Evolutionary conservation across 2,113 vertebrate genomes (phyloP).

Genomic region (Platysternon megacephalum): DNA sequence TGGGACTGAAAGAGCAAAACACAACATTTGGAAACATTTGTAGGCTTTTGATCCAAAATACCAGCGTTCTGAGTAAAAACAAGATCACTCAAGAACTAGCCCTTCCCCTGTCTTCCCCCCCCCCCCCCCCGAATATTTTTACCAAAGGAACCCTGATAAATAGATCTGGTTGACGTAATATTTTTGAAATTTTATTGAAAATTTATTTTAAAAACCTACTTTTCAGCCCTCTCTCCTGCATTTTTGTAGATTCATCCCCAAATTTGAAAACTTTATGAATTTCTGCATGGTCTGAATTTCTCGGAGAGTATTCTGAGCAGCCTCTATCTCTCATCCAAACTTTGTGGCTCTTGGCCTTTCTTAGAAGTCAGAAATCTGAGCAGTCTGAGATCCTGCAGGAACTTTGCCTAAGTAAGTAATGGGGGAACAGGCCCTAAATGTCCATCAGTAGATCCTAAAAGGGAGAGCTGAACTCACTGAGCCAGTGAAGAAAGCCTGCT

Average conservation of each 20-base stretch:
- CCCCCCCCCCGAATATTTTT: background rate
- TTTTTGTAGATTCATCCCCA: conserved; percentile 8
- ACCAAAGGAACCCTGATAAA: background rate
- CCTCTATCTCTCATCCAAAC: background rate
- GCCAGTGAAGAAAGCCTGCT: conserved; percentile 22
- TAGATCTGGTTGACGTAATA: background rate
- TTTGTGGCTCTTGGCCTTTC: background rate
- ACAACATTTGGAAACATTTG: fast-evolving
- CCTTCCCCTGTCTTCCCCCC: fast-evolving
- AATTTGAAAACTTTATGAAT: background rate
- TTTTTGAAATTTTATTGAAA: background rate
- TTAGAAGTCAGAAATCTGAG: background rate
- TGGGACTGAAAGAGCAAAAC: background rate
- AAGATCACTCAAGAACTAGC: background rate
- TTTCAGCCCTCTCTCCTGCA: background rate
- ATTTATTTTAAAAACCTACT: background rate
- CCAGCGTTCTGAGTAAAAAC: background rate
- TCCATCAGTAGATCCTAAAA: background rate
- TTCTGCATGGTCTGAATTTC: background rate
- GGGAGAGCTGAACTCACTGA: conserved; percentile 14
- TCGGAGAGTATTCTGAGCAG: background rate
- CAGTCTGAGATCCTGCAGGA: background rate
- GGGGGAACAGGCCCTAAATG: conserved; percentile 25
- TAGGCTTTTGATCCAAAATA: background rate
- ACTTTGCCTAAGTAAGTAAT: background rate